A percentile compares a stretch with the other conserved stretches of the same genome.
phyloP scores from a whole-genome alignment of 2,888 invertebrate genomes.

The Mesoligia furuncula region DNA sequence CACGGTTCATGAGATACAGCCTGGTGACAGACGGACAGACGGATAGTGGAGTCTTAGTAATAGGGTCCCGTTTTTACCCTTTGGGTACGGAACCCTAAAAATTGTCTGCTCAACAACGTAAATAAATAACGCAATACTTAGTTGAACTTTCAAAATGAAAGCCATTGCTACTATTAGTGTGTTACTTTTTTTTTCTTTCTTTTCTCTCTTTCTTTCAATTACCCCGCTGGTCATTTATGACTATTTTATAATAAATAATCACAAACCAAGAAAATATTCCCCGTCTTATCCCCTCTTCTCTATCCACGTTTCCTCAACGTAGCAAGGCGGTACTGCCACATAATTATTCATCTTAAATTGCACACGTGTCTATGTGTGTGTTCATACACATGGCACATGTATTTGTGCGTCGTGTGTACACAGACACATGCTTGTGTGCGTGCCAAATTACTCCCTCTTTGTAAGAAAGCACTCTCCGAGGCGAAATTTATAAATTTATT shows the following conservation, averaged over 20 bases:
- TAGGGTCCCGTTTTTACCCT: too few species aligned
- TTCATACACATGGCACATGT: slow-evolving; percentile 50
- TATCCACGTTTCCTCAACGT: slow-evolving; percentile 76
- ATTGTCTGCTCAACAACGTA: too few species aligned
- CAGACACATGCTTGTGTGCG: slow-evolving; percentile 66
- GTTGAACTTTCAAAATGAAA: too few species aligned
- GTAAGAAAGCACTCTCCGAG: slow-evolving; percentile 81
- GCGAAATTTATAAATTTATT: slow-evolving; percentile 89
- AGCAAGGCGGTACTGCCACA: slow-evolving; percentile 88
- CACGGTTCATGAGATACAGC: too few species aligned
- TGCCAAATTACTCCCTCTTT: slow-evolving; percentile 84
- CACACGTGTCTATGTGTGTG: slow-evolving; percentile 85
- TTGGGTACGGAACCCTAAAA: too few species aligned
- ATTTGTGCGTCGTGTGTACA: slow-evolving; percentile 65
- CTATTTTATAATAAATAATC: not conserved
- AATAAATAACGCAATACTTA: too few species aligned
- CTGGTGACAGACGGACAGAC: too few species aligned
- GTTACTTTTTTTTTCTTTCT: too few species aligned
- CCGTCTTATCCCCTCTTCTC: slow-evolving; percentile 72
- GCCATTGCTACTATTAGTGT: too few species aligned
- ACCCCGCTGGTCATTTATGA: too few species aligned
- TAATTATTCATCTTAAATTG: slow-evolving; percentile 91
- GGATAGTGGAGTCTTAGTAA: too few species aligned
- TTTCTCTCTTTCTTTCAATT: too few species aligned
- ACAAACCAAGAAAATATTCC: slow-evolving; percentile 1